Percentiles rank a stretch among this genome's conserved stretches.
Evolutionary conservation across 2,113 vertebrate genomes (phyloP).

Genomic region (Pelvicachromis taeniatus): DNA sequence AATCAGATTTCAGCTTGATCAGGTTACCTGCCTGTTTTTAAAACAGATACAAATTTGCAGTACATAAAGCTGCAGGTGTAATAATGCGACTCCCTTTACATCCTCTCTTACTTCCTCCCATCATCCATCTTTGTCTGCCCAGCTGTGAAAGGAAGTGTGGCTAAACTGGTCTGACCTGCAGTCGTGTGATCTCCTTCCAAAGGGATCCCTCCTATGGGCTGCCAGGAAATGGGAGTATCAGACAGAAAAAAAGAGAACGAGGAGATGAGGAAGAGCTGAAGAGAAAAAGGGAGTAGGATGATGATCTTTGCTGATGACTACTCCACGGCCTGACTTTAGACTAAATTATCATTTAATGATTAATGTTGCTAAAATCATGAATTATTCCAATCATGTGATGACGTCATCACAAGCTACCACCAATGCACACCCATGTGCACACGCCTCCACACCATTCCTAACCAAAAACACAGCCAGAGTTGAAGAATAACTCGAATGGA

Average conservation of each 20-base stretch:
- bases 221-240: constrained; percentile 14
- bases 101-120: not conserved
- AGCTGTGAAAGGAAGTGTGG: constrained; percentile 30
- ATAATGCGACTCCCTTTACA: not conserved
- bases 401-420: not conserved
- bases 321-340: not conserved
- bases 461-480: not conserved
- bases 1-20: not conserved
- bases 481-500: not conserved
- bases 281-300: not conserved
- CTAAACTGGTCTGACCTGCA: constrained; percentile 24
- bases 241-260: not conserved
- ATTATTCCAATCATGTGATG: not conserved
- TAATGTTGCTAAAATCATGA: not conserved
- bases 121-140: not conserved
- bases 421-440: not conserved
- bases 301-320: not conserved
- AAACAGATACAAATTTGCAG: not conserved
- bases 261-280: not conserved
- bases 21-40: not conserved
- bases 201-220: not conserved
- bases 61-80: not conserved
- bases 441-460: not conserved
- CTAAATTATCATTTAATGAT: not conserved
- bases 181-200: constrained; percentile 19